Base-by-base conservation (phyloP, 2,113 vertebrate genomes). In the Setophaga petechia region DNA sequence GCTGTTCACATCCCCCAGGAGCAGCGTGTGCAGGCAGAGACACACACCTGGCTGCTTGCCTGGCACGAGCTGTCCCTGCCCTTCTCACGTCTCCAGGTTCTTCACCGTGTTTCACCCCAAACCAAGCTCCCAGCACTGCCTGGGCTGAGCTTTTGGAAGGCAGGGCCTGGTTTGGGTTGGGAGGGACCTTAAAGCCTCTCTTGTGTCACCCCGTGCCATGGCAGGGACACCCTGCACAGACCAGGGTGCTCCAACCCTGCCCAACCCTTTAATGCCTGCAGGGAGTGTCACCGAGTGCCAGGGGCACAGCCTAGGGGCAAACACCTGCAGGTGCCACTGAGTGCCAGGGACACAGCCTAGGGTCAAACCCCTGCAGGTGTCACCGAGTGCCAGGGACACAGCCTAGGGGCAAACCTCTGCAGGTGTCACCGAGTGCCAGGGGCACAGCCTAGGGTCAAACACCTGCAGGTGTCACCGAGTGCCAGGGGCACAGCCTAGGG, bases 211-310 rank as follows among this genome's bases (percentile, higher is more conserved):
- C 23, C 11, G 7, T 69, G 46, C 46, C 3, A 0, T 44, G 46
- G 27, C 33, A 39, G 46, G 46, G n/a, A 7, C 74, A 23, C 19
- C 39, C 28, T 8, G 33, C 30, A 17, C 2, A 3, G 13, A 5
- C 6, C 66, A 35, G 41, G n/a, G 1, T 14, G 47, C 30, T 25
- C 49, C 66, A 14, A 47, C 10, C 44, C 41, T 4, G 4, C 4
- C 23, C 55, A 54, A 0, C 2, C 41, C n/a, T 6, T 20, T 2
- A 5, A 4, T 5, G 2, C 11, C 24, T 37, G 21, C 15, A 6
- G 47, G 1, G 1, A 37, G 37, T 65, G 51, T 11, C 28, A 6
- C 27, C 10, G 51, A 28, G 51, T 16, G 51, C 51, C 51, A 52
- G 51, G 41, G 41, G 14, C 41, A 41, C 41, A 41, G 41, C 41